Conservation (phyloP, 2,113 vertebrate genomes). For the Protobothrops flavoviridis region DNA sequence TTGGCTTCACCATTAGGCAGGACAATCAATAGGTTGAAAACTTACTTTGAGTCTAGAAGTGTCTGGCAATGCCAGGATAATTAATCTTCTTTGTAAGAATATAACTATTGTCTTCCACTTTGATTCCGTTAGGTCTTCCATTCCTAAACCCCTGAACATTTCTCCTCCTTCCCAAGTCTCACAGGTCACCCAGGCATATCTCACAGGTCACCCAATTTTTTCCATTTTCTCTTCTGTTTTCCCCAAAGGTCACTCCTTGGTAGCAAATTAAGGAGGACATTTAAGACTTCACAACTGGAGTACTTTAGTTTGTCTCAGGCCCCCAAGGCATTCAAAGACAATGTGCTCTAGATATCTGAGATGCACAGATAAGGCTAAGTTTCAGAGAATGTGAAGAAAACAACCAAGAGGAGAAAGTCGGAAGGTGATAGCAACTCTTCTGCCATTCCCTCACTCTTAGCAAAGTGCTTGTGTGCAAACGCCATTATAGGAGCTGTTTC, state of each 20-base stretch:
- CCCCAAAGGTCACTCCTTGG: not conserved
- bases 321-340: not conserved
- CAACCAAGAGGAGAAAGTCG: slow-evolving; percentile 43
- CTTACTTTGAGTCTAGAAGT: not conserved
- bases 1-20: not conserved
- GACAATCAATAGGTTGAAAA: not conserved
- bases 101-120: not conserved
- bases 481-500: slow-evolving; percentile 21
- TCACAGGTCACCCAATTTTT: not conserved
- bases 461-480: slow-evolving; percentile 21
- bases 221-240: not conserved
- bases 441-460: not conserved
- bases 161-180: not conserved
- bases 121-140: not conserved
- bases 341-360: not conserved
- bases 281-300: not conserved
- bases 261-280: not conserved
- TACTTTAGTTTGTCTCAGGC: not conserved
- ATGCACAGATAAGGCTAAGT: too few species aligned
- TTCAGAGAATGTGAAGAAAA: not conserved
- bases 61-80: not conserved
- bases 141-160: too few species aligned
- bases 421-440: slow-evolving; percentile 12
- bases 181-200: not conserved
- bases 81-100: not conserved